These are phyloP conservation scores for Drosophila repletoides DNA, from an alignment of 1,140 invertebrate genomes.

Conservation along the genomic window DNA sequence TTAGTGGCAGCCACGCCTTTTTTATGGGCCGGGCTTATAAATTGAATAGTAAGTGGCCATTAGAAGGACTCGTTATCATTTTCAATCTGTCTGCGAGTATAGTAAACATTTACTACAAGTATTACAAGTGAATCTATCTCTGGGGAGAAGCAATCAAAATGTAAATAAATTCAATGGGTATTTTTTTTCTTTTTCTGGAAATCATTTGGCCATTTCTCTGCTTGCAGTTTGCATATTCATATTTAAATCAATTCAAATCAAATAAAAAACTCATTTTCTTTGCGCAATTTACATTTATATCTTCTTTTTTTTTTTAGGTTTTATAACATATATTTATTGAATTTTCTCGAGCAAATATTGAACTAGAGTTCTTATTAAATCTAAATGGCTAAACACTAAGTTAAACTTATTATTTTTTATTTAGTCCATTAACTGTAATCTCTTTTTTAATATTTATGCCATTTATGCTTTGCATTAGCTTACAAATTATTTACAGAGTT, in stretches of 20 bases:
- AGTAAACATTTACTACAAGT: constrained; percentile 42
- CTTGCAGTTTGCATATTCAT: too few relatives aligned
- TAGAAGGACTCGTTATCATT: constrained; percentile 51
- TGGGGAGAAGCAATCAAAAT: constrained; percentile 17
- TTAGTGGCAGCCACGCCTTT: constrained; percentile 28
- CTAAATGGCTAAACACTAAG: constrained; percentile 33
- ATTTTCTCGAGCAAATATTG: constrained; percentile 36
- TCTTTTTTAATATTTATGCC: constrained; percentile 5
- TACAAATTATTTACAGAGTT: constrained; percentile 47
- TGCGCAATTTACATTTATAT: constrained; percentile 1
- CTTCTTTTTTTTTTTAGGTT: not conserved
- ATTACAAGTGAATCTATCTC: constrained; percentile 21
- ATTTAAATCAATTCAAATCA: too few relatives aligned
- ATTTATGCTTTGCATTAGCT: constrained; percentile 65
- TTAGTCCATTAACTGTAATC: constrained; percentile 13
- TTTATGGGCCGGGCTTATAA: constrained; percentile 22
- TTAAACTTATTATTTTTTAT: constrained; percentile 27
- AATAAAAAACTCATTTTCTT: not conserved
- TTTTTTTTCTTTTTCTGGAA: not conserved
- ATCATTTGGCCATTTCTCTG: too few relatives aligned
- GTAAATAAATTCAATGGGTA: constrained; percentile 12
- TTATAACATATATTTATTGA: constrained; percentile 27
- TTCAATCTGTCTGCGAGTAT: constrained; percentile 39
- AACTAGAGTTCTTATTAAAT: constrained; percentile 26
- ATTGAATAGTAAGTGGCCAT: constrained; percentile 67